Percentiles rank a stretch among this genome's conserved stretches.
These are phyloP conservation scores for Podarcis lilfordi DNA, from an alignment of 2,797 vertebrate species.

Conservation along the genomic window DNA sequence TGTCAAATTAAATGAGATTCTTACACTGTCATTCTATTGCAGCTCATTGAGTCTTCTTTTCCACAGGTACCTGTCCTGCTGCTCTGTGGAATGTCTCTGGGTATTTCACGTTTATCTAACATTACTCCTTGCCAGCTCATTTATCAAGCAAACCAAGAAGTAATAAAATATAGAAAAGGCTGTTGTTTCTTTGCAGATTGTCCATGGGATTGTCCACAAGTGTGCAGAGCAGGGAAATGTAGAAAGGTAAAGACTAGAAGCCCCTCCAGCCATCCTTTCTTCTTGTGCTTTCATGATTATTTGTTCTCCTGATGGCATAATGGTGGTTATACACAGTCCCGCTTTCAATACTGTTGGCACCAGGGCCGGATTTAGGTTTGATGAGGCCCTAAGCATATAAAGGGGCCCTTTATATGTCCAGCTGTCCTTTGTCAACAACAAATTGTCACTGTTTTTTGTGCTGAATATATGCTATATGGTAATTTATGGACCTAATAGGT, in stretches of 20 bases:
- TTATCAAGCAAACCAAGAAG: constrained; percentile 50
- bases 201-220: constrained; percentile 29
- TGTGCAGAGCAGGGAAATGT: background rate
- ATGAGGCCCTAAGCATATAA: no score
- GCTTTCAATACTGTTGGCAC: no score
- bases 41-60: constrained; percentile 52
- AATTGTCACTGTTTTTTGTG: no score
- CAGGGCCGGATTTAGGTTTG: no score
- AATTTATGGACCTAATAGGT: no score
- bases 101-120: constrained; percentile 49
- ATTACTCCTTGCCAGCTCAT: constrained; percentile 18
- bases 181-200: constrained; percentile 13
- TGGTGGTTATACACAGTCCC: no score
- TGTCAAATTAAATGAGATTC: constrained; percentile 72
- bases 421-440: no score
- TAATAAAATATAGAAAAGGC: constrained; percentile 1
- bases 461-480: no score
- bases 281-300: no score
- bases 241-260: constrained; percentile 3
- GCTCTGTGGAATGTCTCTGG: constrained; percentile 22
- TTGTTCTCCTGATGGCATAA: no score
- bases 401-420: no score
- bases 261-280: no score
- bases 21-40: constrained; percentile 65
- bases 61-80: constrained; percentile 49